Conservation (phyloP, 2,797 vertebrate species). For the Peromyscus aztecus region DNA sequence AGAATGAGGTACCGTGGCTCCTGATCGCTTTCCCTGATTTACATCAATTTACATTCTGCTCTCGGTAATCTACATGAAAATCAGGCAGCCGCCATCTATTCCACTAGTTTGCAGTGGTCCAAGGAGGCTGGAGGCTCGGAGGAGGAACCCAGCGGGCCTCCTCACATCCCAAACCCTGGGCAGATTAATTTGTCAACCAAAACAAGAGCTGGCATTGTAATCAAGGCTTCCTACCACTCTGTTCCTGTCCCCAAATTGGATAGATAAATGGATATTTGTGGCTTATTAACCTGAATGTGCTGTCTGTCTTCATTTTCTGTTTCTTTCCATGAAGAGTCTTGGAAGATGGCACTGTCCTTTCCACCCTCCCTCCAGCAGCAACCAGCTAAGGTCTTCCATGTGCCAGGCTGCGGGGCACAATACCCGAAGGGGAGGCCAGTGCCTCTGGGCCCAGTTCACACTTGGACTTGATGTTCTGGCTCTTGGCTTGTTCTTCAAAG, state of each 20-base stretch:
- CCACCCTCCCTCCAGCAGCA: not conserved
- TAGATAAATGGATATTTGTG: slow-evolving; percentile 73
- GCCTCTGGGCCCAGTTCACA: not conserved
- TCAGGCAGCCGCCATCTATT: slow-evolving; percentile 58
- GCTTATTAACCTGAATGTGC: slow-evolving; percentile 72
- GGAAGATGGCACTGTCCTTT: not conserved
- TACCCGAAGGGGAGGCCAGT: fast-evolving
- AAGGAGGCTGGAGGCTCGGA: not conserved
- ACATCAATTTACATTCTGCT: slow-evolving; percentile 84
- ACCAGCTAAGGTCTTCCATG: not conserved
- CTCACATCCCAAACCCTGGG: slow-evolving; percentile 69
- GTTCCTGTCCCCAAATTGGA: slow-evolving; percentile 68
- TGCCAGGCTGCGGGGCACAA: not conserved
- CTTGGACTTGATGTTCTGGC: not conserved
- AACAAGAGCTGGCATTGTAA: slow-evolving; percentile 62
- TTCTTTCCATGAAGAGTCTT: not conserved
- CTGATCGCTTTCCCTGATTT: slow-evolving; percentile 77
- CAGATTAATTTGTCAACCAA: slow-evolving; percentile 79
- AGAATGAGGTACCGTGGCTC: slow-evolving; percentile 73
- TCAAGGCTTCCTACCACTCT: slow-evolving; percentile 49
- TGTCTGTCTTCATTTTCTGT: slow-evolving; percentile 59
- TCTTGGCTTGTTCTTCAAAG: not conserved
- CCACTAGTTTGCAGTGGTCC: slow-evolving; percentile 21
- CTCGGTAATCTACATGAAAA: slow-evolving; percentile 78
- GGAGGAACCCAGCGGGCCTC: not conserved